Evolutionary conservation across 2,888 invertebrate species (phyloP).

Genomic region (Plagodis dolabraria): DNA sequence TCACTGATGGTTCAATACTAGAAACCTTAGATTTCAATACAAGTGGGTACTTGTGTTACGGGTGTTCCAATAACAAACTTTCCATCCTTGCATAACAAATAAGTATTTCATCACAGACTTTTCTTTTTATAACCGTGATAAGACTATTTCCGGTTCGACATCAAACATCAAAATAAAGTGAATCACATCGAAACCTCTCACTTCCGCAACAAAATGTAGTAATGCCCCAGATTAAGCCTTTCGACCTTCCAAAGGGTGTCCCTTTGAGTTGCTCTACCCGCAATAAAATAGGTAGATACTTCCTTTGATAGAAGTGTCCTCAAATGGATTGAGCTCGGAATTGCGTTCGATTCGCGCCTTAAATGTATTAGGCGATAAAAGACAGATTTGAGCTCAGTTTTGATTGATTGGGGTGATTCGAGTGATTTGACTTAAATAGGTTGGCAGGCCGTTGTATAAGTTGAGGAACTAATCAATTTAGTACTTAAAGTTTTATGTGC

Average conservation of each 20-base stretch:
- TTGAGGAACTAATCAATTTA: neutral
- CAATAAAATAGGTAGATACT: conserved; percentile 17
- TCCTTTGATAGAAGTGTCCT: conserved; percentile 28
- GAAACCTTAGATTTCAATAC: no score
- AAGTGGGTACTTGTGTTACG: no score
- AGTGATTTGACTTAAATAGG: neutral
- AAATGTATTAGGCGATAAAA: conserved; percentile 27
- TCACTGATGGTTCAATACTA: no score
- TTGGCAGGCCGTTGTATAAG: neutral
- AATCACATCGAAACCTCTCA: conserved; percentile 7
- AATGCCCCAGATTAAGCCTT: conserved; percentile 23
- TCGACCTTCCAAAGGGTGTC: conserved; percentile 20
- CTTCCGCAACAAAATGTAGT: conserved; percentile 13
- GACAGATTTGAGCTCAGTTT: conserved; percentile 14
- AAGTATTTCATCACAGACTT: no score
- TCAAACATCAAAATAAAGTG: no score
- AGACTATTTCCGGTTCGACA: no score
- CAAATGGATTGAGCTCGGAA: conserved; percentile 26
- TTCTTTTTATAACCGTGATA: no score
- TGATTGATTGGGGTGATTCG: conserved; percentile 18
- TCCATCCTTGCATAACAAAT: no score
- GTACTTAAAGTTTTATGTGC: no score
- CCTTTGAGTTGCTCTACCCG: conserved; percentile 19
- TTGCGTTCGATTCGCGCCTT: conserved; percentile 26
- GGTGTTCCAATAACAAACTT: no score